Evolutionary conservation across 2,888 invertebrate genomes (phyloP).

Genomic region (Bursaphelenchus okinawaensis): DNA sequence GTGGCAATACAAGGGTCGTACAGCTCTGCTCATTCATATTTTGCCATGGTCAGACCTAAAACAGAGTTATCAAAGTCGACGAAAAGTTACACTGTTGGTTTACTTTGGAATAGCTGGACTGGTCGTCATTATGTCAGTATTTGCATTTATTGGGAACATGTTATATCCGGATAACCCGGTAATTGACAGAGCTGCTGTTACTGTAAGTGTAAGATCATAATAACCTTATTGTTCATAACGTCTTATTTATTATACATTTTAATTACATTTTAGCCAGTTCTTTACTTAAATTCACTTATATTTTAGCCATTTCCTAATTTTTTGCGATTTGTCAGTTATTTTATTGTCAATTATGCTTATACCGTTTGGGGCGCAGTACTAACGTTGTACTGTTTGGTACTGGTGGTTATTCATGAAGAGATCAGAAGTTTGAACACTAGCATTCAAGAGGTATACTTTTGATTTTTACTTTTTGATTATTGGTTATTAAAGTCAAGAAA

Average conservation of each 20-base stretch:
- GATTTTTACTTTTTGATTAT: neutral
- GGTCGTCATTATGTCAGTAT: too few species aligned
- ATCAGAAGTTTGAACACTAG: neutral
- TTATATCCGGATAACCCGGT: too few species aligned
- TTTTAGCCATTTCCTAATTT: neutral
- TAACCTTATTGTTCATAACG: too few species aligned
- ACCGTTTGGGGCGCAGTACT: neutral
- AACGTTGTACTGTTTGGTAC: neutral
- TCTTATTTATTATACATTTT: too few species aligned
- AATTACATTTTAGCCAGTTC: too few species aligned
- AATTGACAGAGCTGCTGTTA: too few species aligned
- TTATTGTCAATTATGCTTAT: neutral
- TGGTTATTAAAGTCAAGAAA: too few species aligned
- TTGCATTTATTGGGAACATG: too few species aligned
- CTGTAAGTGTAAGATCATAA: too few species aligned
- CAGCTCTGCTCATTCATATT: neutral
- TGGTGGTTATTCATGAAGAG: neutral
- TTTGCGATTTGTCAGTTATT: neutral
- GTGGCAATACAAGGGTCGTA: neutral
- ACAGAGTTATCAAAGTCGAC: neutral
- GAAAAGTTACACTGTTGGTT: neutral
- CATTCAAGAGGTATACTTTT: neutral
- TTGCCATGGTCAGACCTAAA: neutral
- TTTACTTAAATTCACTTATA: neutral
- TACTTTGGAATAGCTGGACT: too few species aligned